Conservation (phyloP, 2,888 invertebrate genomes). For the Athalia rosae region DNA sequence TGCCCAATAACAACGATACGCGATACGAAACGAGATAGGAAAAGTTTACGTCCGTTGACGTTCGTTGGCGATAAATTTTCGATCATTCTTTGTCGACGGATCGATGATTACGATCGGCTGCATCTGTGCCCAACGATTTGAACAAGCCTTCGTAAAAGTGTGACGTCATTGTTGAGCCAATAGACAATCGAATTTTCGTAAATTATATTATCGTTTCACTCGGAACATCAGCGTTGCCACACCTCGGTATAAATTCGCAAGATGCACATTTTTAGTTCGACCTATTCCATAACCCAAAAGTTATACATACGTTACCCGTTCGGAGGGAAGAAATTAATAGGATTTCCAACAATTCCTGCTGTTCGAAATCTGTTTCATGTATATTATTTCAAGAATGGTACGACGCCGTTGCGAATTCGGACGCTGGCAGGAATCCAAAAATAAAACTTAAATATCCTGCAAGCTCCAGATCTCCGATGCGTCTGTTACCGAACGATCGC, state of each 20-base stretch:
- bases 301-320: constrained; percentile 2
- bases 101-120: too few species aligned
- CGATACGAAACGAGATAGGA: not conserved
- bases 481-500: not conserved
- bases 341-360: constrained; percentile 13
- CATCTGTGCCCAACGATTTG: too few species aligned
- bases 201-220: too few species aligned
- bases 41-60: not conserved
- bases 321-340: not conserved
- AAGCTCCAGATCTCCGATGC: constrained; percentile 2
- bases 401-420: constrained; percentile 10
- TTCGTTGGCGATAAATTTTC: not conserved
- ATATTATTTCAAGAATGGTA: constrained; percentile 14
- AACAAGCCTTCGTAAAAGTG: too few species aligned
- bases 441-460: constrained; percentile 30
- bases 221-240: too few species aligned
- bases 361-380: not conserved
- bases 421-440: not conserved
- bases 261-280: too few species aligned
- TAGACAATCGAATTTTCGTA: too few species aligned
- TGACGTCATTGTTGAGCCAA: too few species aligned
- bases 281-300: too few species aligned
- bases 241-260: too few species aligned
- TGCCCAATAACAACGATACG: constrained; percentile 3
- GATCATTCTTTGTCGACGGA: too few species aligned